Percentiles rank a stretch among this genome's conserved stretches.
Evolutionary conservation across 2,797 vertebrate species (phyloP).

Genomic region (Dipus sagitta): DNA sequence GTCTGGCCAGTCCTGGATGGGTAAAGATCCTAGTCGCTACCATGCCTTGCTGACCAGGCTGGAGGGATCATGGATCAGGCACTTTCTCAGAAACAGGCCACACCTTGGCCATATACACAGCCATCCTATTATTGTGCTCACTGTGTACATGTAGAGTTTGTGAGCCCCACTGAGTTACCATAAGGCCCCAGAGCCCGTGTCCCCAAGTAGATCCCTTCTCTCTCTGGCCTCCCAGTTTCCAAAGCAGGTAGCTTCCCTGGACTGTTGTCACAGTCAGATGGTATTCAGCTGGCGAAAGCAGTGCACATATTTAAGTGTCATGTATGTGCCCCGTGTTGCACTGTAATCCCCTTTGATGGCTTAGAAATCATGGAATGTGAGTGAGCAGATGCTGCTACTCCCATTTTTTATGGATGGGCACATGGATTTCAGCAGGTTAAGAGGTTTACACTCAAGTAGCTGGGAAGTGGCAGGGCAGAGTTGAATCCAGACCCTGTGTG

Average conservation of each 20-base stretch:
- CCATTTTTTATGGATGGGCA: neutral
- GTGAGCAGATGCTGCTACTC: neutral
- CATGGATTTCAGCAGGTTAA: neutral
- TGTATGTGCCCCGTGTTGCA: neutral
- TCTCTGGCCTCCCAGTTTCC: neutral
- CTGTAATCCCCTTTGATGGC: too few relatives aligned
- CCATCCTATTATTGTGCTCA: neutral
- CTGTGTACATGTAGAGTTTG: neutral
- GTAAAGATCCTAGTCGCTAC: too few relatives aligned
- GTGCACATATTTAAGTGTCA: rapidly evolving
- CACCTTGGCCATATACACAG: neutral
- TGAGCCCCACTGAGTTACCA: neutral
- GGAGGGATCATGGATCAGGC: neutral
- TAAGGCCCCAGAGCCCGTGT: neutral
- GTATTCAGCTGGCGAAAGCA: neutral
- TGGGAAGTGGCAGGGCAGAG: neutral
- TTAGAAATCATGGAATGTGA: rapidly evolving
- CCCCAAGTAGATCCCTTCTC: neutral
- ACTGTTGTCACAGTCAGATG: neutral
- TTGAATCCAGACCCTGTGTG: too few relatives aligned
- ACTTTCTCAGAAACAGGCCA: neutral
- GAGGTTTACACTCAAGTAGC: rapidly evolving
- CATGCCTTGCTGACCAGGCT: neutral
- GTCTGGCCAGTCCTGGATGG: rapidly evolving
- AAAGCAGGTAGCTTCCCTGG: neutral